Evolutionary conservation across 2,797 vertebrate species (phyloP).

Genomic region (Sus cebifrons): DNA sequence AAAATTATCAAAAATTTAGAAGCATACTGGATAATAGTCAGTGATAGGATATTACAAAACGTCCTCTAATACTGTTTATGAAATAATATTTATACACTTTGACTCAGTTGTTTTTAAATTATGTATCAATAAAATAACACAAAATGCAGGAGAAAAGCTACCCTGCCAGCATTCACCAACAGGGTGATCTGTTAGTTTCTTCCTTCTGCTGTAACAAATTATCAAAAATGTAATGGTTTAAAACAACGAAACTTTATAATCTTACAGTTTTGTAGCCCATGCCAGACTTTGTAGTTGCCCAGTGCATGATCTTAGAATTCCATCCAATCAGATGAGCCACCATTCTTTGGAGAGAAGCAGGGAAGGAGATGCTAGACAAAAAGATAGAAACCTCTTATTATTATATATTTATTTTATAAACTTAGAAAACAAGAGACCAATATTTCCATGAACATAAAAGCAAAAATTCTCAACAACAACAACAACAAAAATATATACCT

Average conservation of each 20-base stretch:
- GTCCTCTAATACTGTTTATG: not conserved
- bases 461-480: not conserved
- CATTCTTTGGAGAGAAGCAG: not conserved
- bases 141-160: not conserved
- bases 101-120: not conserved
- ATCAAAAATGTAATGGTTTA: not conserved
- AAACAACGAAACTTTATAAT: not conserved
- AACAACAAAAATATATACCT: not conserved
- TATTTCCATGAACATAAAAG: not conserved
- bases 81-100: not conserved
- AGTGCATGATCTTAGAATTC: not conserved
- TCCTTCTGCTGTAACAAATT: not conserved
- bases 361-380: not conserved
- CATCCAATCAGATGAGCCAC: not conserved
- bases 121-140: not conserved
- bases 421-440: not conserved
- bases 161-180: not conserved
- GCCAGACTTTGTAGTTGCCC: not conserved
- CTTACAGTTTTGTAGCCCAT: not conserved
- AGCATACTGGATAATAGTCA: not conserved
- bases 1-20: constrained; percentile 11
- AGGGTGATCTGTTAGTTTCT: not conserved
- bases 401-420: not conserved
- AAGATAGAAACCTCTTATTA: not conserved
- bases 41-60: not conserved